Evolutionary conservation across 1,140 invertebrate species (phyloP), one percentile per base, ranked within the genome.

Genomic region (Diuraphis noxia): DNA sequence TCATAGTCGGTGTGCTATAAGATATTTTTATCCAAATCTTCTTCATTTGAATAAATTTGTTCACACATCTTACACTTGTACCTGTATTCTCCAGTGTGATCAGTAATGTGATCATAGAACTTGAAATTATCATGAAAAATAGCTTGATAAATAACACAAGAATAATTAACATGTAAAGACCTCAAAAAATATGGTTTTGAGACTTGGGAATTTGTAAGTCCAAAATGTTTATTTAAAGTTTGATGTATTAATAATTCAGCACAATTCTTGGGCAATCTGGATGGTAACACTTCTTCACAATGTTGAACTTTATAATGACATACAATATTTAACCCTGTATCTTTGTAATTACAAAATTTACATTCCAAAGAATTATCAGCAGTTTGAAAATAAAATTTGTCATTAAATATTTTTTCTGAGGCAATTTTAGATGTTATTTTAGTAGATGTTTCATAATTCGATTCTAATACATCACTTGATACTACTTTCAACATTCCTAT

Each of bases 341-440:
- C 46, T 17, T 49, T 72, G 17, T 91, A 81, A 52, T 91, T 3
- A 81, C 89, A 91, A 91, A 91, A 91, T 49, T 91, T 91, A 79
- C 89, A 91, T 91, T 91, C 77, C n/a, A 91, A 49, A n/a, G 10
- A 36, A n/a, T 49, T 30, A 81, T 81, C 34, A 36, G 23, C 10
- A 9, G 40, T 79, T 81, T 91, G 89, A 81, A 81, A 91, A 82
- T 91, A 91, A 38, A 23, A 38, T 91, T 91, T 91, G 23, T 91
- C 77, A 38, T n/a, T 91, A 46, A 46, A 91, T 30, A 52, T 43
- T 0, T 72, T 40, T 40, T 36, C 63, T 40, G 52, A 8, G 30
- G 41, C n/a, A n/a, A 63, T 19, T 63, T 41, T 63, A n/a, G 49
- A 7, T 2, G 19, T 13, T 25, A 30, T 6, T 30, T 38, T 36